Base-by-base conservation (phyloP, 2,113 vertebrate genomes). In the Dicerorhinus sumatrensis region DNA sequence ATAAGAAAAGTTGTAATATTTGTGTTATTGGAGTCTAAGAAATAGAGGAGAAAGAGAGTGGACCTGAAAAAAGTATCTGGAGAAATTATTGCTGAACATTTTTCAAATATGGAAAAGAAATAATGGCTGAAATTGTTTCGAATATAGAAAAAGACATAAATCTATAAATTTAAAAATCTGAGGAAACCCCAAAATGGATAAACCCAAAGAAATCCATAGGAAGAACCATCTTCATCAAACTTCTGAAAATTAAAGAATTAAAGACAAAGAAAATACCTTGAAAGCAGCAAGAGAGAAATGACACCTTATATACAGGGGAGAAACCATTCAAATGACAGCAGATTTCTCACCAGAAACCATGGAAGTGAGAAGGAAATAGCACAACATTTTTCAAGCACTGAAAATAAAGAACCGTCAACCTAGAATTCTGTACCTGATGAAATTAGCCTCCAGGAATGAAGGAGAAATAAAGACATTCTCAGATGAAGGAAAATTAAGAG, bases 91-190 rank as follows among this genome's bases (percentile, higher is more conserved):
- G 18, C 36, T 63, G 31, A 86, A 82, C 62, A 27, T 36, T 58
- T 85, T 91, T 86, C 36, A 85, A 92, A 82, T 70, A 87, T 63
- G 31, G 7, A 20, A 77, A 93, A 83, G 39, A 93, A 81, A 92
- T 31, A 46, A 46, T 46, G n/a, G 4, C n/a, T 31, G 16, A 75
- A 75, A 86, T 3, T 20, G 21, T 51, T 95, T 83, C 17, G 70
- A 93, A 46, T 75, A 83, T 62, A 12, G 23, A 3, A 75, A 87
- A 93, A 82, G 46, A 48, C 27, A 33, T 9, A 92, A 83, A 62
- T 20, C 33, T 25, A 16, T 2, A 65, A 31, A 80, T 84, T 72
- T 20, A 56, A 88, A 63, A 91, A 91, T 72, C n/a, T 62, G 62
- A 67, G 48, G 21, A 88, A 84, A 96, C 13, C 12, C 14, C 70